Evolutionary conservation across 2,888 invertebrate genomes (phyloP).

Genomic region (Tenthredo amoena): DNA sequence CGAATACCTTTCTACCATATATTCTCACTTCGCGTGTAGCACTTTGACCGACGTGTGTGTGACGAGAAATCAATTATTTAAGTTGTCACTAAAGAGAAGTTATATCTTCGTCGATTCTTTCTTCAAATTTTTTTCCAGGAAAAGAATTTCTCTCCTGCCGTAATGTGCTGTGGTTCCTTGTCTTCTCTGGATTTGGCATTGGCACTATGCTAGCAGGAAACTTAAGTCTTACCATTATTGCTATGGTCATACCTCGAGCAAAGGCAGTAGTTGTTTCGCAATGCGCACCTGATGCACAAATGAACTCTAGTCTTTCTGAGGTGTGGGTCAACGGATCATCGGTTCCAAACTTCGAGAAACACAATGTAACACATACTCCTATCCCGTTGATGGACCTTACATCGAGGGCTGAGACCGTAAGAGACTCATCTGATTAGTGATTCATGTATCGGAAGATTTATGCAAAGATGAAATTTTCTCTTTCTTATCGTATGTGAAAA

Average conservation of each 20-base stretch:
- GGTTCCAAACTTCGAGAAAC: slow-evolving; percentile 7
- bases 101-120: not conserved
- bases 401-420: not conserved
- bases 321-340: slow-evolving; percentile 47
- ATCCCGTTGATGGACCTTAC: not conserved
- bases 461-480: not conserved
- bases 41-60: not conserved
- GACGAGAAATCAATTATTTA: not conserved
- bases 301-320: slow-evolving; percentile 35
- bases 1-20: too few species aligned
- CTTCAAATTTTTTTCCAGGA: not conserved
- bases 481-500: not conserved
- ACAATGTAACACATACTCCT: not conserved
- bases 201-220: slow-evolving; percentile 85
- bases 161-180: slow-evolving; percentile 82
- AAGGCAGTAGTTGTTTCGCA: slow-evolving; percentile 65
- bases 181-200: slow-evolving; percentile 84
- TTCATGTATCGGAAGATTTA: not conserved
- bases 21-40: too few species aligned
- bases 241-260: slow-evolving; percentile 79
- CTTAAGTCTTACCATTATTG: slow-evolving; percentile 84
- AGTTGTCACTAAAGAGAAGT: not conserved
- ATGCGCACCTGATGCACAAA: slow-evolving; percentile 64
- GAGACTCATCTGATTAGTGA: not conserved
- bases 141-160: slow-evolving; percentile 68